phyloP scores from a whole-genome alignment of 2,113 vertebrate species.

The Dasypus novemcinctus region DNA sequence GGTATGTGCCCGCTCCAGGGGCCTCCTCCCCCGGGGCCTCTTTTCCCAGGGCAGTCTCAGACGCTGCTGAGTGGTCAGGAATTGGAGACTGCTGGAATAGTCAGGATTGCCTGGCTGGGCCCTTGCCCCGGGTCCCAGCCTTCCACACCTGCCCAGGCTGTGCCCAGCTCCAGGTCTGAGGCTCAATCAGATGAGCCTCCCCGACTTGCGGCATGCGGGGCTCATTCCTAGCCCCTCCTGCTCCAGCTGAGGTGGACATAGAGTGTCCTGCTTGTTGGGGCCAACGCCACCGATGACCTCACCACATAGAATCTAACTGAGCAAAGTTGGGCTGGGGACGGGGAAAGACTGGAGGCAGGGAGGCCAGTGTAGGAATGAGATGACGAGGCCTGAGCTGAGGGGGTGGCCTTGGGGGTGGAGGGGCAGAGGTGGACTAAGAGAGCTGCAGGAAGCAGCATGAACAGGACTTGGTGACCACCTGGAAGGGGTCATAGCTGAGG shows the following conservation, averaged over 20 bases:
- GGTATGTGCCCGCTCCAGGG: conserved; percentile 80
- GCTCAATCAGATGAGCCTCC: background rate
- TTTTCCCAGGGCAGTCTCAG: background rate
- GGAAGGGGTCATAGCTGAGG: background rate
- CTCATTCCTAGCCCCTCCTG: background rate
- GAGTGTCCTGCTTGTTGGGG: background rate
- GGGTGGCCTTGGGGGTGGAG: background rate
- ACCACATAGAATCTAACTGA: background rate
- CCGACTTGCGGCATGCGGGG: fast-evolving
- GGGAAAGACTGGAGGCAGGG: background rate
- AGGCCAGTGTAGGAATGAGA: background rate
- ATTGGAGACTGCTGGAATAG: background rate
- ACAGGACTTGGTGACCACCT: background rate
- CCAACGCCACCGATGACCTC: background rate
- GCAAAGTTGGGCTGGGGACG: background rate
- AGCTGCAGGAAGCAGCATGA: background rate
- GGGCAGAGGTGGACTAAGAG: background rate
- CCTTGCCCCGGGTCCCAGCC: background rate
- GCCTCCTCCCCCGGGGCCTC: background rate
- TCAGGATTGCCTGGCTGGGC: background rate
- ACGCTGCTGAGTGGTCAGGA: background rate
- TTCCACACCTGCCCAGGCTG: too few species aligned
- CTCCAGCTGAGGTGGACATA: background rate
- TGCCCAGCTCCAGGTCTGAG: background rate
- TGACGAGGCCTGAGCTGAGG: background rate